Evolutionary conservation across 2,113 vertebrate species (phyloP), one percentile per base, ranked within the genome.

Genomic region (Apodemus speciosus): DNA sequence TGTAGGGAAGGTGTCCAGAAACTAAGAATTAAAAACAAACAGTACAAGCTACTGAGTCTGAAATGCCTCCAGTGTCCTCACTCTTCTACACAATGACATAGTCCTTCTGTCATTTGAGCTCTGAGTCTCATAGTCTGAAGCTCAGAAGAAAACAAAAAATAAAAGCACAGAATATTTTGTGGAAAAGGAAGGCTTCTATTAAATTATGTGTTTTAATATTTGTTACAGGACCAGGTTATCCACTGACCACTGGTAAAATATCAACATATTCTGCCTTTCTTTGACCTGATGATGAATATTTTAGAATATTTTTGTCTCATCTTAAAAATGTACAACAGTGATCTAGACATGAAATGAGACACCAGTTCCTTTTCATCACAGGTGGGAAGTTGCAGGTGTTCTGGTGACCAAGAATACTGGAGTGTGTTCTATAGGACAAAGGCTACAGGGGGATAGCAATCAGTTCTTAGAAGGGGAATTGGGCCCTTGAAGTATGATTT

Each of bases 51-150:
- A 6, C 11, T 81, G 69, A 84, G 62, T 49, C 81, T 46, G 35
- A 64, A 60, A 40, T 27, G 15, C 51, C 16, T 30, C 3, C 8
- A 1, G 9, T 32, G 6, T 3, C 76, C 30, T 75, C 43, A 6
- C 30, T n/a, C 4, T 30, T 25, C 64, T 64, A 6, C 6, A 30
- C 27, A 25, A 25, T 64, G 32, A 6, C 0, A 0, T 32, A 6
- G 30, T 81, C 11, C 4, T 14, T 60, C 35, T 7, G 8, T 25
- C 0, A 46, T 75, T 5, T 14, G 79, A 21, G 9, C n/a, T 10
- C n/a, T 10, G 20, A 68, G 35, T 43, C 69, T 3, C 58, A 35
- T n/a, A 56, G 5, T 73, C 56, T 92, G 30, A 77, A 89, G 68
- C 5, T 35, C 32, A 3, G 43, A 66, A 35, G 16, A 8, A 9